Percentiles rank a stretch among this genome's conserved stretches.
Conservation (phyloP, 2,888 invertebrate genomes). For the Drosophila maculinotata region DNA sequence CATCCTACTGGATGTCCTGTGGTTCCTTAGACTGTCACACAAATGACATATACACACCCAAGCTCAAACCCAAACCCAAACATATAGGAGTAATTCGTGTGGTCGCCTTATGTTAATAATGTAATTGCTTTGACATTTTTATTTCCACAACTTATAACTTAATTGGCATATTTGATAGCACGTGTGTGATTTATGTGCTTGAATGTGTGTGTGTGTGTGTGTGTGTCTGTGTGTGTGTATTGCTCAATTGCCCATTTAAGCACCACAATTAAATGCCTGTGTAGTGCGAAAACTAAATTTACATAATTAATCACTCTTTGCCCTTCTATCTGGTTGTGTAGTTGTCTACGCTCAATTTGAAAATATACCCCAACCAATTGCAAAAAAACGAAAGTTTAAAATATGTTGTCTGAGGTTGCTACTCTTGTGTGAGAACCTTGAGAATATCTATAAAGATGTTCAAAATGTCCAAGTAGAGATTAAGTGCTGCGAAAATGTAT, state of each 20-base stretch:
- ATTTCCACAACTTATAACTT: slow-evolving; percentile 70
- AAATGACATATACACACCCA: no score
- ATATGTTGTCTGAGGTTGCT: background rate
- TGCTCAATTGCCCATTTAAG: slow-evolving; percentile 26
- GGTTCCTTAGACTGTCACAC: slow-evolving; percentile 6
- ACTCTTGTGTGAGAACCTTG: slow-evolving; percentile 77
- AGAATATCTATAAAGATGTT: slow-evolving; percentile 95
- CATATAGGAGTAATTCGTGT: slow-evolving; percentile 25
- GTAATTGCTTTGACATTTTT: slow-evolving; percentile 69
- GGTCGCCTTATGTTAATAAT: slow-evolving; percentile 41
- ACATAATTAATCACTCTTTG: background rate
- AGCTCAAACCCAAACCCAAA: no score
- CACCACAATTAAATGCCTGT: slow-evolving; percentile 21
- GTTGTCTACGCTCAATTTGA: no score
- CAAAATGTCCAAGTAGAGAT: slow-evolving; percentile 93
- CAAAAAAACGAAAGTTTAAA: no score
- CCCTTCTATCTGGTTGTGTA: background rate
- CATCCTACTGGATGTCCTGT: background rate
- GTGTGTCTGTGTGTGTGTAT: slow-evolving; percentile 2
- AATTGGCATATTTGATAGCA: slow-evolving; percentile 62
- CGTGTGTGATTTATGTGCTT: slow-evolving; percentile 19
- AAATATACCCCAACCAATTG: no score
- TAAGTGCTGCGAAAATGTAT: slow-evolving; percentile 96
- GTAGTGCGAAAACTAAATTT: slow-evolving; percentile 12
- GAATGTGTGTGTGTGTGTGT: slow-evolving; percentile 5